Evolutionary conservation across 2,888 invertebrate genomes (phyloP), one percentile per base, ranked within the genome.

Genomic region (Pollenia labialis): DNA sequence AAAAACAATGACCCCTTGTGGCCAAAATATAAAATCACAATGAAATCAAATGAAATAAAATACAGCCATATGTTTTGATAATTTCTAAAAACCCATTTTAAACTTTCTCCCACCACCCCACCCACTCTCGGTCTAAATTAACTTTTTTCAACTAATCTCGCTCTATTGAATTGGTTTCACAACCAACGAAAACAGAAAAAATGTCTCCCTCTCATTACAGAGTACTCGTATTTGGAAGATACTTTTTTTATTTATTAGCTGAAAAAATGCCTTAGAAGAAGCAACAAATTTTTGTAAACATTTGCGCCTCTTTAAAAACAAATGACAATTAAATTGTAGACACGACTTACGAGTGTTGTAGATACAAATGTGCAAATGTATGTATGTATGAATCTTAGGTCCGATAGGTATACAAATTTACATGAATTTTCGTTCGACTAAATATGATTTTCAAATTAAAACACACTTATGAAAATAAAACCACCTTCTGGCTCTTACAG

Each of bases 231-330:
- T 48, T 12, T 16, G 40, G 18, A 23, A 52, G 14, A 46, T 50
- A 46, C 8, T 32, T 32, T 62, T 60, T 74, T 74, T 46, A 12
- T 58, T 11, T 10, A 44, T 32, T 32, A 56, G 6, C 1, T 40
- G 40, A 76, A 48, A 48, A 50, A 46, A 71, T 18, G 7, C 50
- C 60, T 60, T 12, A 16, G 52, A 72, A 62, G 81, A 87, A 87
- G 83, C 87, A 87, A 87, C 84, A 81, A 77, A 77, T 84, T 84
- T 84, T 87, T 79, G 48, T 69, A 69, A 81, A 84, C 77, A 84
- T 84, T 87, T 87, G 81, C 62, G 87, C 81, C 84, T 84, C 87
- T 84, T 87, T 81, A 64, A 81, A 86, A 85, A 81, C 81, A 84
- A 87, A 81, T 81, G 81, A 81, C 87, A 87, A 87, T 84, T 87